Evolutionary conservation across 2,113 vertebrate genomes (phyloP).

Genomic region (Romanogobio albipinnatus): DNA sequence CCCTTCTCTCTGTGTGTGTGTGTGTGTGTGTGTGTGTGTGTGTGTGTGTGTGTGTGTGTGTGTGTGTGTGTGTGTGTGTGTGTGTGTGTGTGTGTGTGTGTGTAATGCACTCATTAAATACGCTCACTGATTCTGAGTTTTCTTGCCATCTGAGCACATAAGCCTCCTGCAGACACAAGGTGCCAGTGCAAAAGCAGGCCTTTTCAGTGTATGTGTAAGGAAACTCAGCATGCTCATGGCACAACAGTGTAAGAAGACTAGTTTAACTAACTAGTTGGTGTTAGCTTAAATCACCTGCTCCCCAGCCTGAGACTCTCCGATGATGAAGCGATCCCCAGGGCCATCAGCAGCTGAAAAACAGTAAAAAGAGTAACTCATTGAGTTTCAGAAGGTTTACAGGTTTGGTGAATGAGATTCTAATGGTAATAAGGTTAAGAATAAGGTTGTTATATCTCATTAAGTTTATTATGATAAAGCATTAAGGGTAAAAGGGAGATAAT

Average conservation of each 20-base stretch:
- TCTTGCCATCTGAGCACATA: slow-evolving; percentile 38
- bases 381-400: not conserved
- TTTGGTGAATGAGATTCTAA: not conserved
- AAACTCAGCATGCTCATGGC: not conserved
- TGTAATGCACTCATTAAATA: not conserved
- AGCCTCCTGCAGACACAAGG: slow-evolving; percentile 14
- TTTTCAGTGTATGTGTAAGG: not conserved
- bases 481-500: not conserved
- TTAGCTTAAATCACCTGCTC: slow-evolving; percentile 85
- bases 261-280: not conserved
- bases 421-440: not conserved
- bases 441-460: not conserved
- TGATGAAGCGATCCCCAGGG: slow-evolving; percentile 97
- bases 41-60: no score
- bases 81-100: not conserved
- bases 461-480: not conserved
- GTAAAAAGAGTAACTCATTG: not conserved
- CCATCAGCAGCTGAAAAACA: slow-evolving; percentile 91
- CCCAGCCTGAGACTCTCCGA: slow-evolving; percentile 97
- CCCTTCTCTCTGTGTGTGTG: not conserved
- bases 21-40: no score
- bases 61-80: no score
- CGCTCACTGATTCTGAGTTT: slow-evolving; percentile 34
- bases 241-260: not conserved
- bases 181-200: slow-evolving; percentile 1